phyloP scores from a whole-genome alignment of 2,797 vertebrate genomes.

The Tragopan temminckii region DNA sequence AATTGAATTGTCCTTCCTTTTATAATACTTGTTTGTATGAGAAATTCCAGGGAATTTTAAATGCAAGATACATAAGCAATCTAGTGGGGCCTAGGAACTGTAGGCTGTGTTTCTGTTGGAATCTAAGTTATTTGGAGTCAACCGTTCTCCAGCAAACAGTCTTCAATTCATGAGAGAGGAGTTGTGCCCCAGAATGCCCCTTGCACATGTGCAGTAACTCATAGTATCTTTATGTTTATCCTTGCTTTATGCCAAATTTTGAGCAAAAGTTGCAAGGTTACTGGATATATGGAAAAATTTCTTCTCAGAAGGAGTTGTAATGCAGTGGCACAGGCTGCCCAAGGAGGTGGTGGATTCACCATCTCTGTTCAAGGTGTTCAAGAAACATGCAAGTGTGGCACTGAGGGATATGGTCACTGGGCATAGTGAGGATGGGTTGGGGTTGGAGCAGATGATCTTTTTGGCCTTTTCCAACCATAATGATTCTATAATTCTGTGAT shows the following conservation, averaged over 20 bases:
- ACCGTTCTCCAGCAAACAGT: background rate
- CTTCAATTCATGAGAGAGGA: background rate
- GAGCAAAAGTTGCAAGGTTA: background rate
- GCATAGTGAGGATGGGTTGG: too few relatives aligned
- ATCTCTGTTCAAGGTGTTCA: too few relatives aligned
- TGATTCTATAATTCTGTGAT: too few relatives aligned
- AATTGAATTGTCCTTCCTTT: constrained; percentile 36
- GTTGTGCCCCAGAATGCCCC: background rate
- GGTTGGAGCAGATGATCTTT: too few relatives aligned
- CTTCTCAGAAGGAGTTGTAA: too few relatives aligned
- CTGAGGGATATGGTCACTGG: too few relatives aligned
- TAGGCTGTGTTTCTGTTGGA: background rate
- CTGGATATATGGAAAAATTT: too few relatives aligned
- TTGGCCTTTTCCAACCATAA: too few relatives aligned
- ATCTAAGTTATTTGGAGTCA: background rate
- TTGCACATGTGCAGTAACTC: background rate
- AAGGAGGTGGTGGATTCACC: too few relatives aligned
- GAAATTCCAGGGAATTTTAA: constrained; percentile 24
- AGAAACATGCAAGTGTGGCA: too few relatives aligned
- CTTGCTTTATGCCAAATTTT: background rate
- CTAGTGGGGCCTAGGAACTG: background rate
- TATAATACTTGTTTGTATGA: background rate
- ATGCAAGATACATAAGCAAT: background rate
- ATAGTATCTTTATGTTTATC: background rate
- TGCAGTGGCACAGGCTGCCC: too few relatives aligned